phyloP scores from a whole-genome alignment of 2,113 vertebrate species.

The Orthochromis malagaraziensis region DNA sequence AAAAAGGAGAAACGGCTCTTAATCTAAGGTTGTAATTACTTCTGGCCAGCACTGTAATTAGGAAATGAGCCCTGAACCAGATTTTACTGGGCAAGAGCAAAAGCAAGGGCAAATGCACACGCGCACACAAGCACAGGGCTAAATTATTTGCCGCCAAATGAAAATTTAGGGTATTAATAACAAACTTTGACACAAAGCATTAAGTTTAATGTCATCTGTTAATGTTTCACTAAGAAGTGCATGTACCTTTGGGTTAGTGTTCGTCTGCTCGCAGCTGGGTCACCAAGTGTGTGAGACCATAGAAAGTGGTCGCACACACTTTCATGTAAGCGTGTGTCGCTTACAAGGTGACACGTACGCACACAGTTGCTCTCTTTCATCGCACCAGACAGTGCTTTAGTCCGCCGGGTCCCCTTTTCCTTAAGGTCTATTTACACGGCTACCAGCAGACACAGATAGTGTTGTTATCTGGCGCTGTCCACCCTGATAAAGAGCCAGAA shows the following conservation, averaged over 20 bases:
- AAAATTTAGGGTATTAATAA: constrained; percentile 19
- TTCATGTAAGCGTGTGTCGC: background rate
- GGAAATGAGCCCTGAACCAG: constrained; percentile 67
- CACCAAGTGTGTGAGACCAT: background rate
- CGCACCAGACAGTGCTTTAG: background rate
- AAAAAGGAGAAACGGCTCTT: constrained; percentile 63
- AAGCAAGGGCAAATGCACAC: background rate
- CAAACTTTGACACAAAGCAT: background rate
- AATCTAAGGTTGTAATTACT: constrained; percentile 77
- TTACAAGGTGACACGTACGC: background rate
- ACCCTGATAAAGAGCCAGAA: background rate
- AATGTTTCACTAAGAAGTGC: background rate
- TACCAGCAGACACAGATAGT: background rate
- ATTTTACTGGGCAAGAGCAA: constrained; percentile 27
- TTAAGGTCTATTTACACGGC: constrained; percentile 32
- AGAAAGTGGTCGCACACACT: background rate
- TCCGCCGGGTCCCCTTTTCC: background rate
- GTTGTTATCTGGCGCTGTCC: constrained; percentile 21
- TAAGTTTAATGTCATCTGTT: background rate
- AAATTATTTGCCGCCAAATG: constrained; percentile 15
- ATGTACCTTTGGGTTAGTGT: background rate
- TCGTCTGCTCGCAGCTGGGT: background rate
- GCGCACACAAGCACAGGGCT: background rate
- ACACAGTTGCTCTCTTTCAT: background rate
- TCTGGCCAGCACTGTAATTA: constrained; percentile 69